Evolutionary conservation across 2,797 vertebrate species (phyloP), one percentile per base, ranked within the genome.

Genomic region (Scomberomorus guttatus): DNA sequence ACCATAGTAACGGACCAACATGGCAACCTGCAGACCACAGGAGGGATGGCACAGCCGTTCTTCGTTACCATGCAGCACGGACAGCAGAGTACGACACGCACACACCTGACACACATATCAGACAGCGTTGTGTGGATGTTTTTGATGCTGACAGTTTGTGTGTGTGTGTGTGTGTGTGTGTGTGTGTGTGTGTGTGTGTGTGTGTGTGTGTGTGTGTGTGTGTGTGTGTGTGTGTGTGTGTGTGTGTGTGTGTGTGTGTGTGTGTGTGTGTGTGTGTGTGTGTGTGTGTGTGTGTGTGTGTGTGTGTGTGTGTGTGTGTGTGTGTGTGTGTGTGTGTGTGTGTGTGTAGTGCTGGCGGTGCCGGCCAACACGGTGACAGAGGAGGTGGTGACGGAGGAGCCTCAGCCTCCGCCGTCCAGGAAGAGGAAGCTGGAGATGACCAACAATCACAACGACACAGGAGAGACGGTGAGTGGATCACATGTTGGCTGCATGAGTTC

Each of bases 1-100:
- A 96, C 97, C 75, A 97, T 98, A 58, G 94, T 98, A 48, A 96
- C 97, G 0, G 96, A 97, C 54, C 95, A 97, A 66, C 94, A 97
- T 6, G 93, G 96, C 50, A 94, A 93, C 87, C 92, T 98, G 77
- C 97, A 96, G 59, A 50, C 95, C 0, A 27, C 94, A 0, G 87
- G 93, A 6, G 80, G 94, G 63, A 92, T 97, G 54, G 52, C 93
- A 2, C 97, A 96, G 75, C 97, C 95, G 0, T 96, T 98, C 72
- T 93, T 97, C 1, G 95, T 97, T 13, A 96, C 96, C 4, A 80
- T 97, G 96, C 96, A 96, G 78, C 96, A 97, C 0, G 96, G 97
- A 20, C 96, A 97, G 81, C 96, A 96, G 94, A 96, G 97, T 97
- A 79, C 77, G 93, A 10, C 34, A 5, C 29, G 1, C 1, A 4